Evolutionary conservation across 2,888 invertebrate species (phyloP).

Genomic region (Seira musarum): DNA sequence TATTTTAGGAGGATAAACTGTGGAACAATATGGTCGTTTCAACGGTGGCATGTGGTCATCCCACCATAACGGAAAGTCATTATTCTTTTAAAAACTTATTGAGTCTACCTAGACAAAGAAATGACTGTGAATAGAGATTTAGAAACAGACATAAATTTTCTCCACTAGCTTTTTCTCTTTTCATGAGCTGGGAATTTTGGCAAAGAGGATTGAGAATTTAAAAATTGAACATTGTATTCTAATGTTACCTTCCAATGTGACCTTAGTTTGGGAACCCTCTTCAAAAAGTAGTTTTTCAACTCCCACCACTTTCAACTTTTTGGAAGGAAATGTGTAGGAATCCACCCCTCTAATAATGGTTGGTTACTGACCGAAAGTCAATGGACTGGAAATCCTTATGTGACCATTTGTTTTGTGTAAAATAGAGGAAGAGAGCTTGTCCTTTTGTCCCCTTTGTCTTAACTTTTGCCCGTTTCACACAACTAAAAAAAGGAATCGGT

Average conservation of each 20-base stretch:
- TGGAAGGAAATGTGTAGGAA: too few species aligned
- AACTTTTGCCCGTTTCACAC: neutral
- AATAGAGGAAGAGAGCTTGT: conserved; percentile 15
- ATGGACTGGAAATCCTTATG: conserved; percentile 50
- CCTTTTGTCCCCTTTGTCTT: conserved; percentile 15
- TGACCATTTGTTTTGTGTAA: conserved; percentile 51
- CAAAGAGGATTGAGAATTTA: too few species aligned
- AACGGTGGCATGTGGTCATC: conserved; percentile 29
- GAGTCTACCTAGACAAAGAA: conserved; percentile 9
- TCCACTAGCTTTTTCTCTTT: too few species aligned
- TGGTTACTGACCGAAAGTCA: conserved; percentile 47
- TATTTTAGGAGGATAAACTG: too few species aligned
- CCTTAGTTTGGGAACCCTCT: too few species aligned
- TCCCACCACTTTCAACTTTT: too few species aligned
- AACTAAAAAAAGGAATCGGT: too few species aligned
- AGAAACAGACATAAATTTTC: conserved; percentile 28
- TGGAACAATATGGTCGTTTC: too few species aligned
- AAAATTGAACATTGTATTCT: too few species aligned
- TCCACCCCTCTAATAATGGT: conserved; percentile 30
- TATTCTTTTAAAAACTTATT: conserved; percentile 26
- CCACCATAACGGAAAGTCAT: neutral
- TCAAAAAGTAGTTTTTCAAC: too few species aligned
- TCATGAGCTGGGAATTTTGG: too few species aligned
- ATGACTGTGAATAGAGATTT: conserved; percentile 27
- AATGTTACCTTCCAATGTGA: too few species aligned